These are phyloP conservation scores for Drosophila putrida DNA, from an alignment of 2,888 invertebrate species.

Conservation along the genomic window DNA sequence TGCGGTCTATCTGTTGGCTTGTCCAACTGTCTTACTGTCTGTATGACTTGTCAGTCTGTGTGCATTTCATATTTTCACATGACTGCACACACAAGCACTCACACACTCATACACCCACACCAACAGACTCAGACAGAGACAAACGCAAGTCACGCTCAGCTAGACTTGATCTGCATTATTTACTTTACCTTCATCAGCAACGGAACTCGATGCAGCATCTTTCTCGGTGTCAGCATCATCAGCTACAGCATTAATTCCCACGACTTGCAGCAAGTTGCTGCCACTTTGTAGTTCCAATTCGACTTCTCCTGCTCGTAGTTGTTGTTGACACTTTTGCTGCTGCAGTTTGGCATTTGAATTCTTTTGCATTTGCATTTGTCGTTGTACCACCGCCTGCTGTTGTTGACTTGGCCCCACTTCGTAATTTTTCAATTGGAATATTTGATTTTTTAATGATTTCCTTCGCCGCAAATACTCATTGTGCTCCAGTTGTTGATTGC, in stretches of 20 bases:
- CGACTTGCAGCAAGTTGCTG: slow-evolving; percentile 58
- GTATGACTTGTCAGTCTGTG: slow-evolving; percentile 47
- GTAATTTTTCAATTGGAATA: slow-evolving; percentile 85
- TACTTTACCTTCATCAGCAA: slow-evolving; percentile 82
- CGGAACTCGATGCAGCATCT: slow-evolving; percentile 68
- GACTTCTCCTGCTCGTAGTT: slow-evolving; percentile 26
- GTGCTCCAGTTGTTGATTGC: slow-evolving; percentile 84
- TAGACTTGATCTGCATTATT: slow-evolving; percentile 69
- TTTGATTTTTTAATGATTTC: slow-evolving; percentile 86
- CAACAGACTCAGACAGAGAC: slow-evolving; percentile 8
- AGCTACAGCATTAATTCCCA: slow-evolving; percentile 71
- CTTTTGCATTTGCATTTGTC: slow-evolving; percentile 72
- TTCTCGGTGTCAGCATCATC: slow-evolving; percentile 55
- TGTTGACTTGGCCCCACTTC: slow-evolving; percentile 76
- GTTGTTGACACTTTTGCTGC: slow-evolving; percentile 68
- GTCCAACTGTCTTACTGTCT: slow-evolving; percentile 28
- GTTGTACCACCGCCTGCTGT: slow-evolving; percentile 31
- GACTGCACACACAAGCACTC: slow-evolving; percentile 52
- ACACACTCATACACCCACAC: slow-evolving; percentile 1
- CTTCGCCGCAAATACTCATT: slow-evolving; percentile 84
- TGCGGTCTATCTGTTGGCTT: slow-evolving; percentile 56
- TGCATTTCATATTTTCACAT: slow-evolving; percentile 68
- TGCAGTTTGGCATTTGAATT: slow-evolving; percentile 70
- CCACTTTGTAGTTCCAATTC: slow-evolving; percentile 36
- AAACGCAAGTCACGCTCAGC: slow-evolving; percentile 29